Base-by-base conservation (phyloP, 2,797 vertebrate species). In the Myotis myotis region DNA sequence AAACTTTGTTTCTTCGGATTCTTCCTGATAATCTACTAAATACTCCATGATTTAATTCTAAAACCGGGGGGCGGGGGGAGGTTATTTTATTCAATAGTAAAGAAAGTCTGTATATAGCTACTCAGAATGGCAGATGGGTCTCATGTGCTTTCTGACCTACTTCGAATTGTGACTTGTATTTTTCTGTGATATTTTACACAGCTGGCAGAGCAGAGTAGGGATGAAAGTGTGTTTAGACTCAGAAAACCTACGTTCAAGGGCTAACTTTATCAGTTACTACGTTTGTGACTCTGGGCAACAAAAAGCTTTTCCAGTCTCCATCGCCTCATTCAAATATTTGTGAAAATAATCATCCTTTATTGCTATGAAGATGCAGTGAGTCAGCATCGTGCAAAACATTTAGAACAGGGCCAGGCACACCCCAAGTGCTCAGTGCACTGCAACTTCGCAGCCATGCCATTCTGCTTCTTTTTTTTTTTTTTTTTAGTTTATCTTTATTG, bases 21-120 rank as follows among this genome's bases (percentile, higher is more conserved):
- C 60, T 93, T 95, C 85, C 51, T 87, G 55, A 80, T 55, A 83
- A 87, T 70, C 49, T 83, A n/a, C 33, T 91, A 57, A 80, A 28
- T 78, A 86, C 51, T 74, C 49, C 85, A 30, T 36, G 62, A 92
- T 53, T 41, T 80, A 23, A 72, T 49, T 19, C 70, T 38, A 17
- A 93, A 44, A 44, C 44, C 44, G 8, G 9, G 44, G 44, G 44
- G 2, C 44, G 41, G 41, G 2, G 41, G 9, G 10, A 44, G 44
- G 10, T 30, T 70, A 44, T 76, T 76, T 68, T 38, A 36, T 64
- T 62, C 55, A 87, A 23, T n/a, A 62, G 4, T 60, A 64, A 44
- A 79, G 62, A 41, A 55, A 68, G 4, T 78, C 5, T 5, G 5
- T 30, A 4, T 68, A 8, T 17, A 47, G 23, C 68, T 19, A 55